phyloP scores from a whole-genome alignment of 1,140 invertebrate genomes.

The Atopsyche davidsoni region DNA sequence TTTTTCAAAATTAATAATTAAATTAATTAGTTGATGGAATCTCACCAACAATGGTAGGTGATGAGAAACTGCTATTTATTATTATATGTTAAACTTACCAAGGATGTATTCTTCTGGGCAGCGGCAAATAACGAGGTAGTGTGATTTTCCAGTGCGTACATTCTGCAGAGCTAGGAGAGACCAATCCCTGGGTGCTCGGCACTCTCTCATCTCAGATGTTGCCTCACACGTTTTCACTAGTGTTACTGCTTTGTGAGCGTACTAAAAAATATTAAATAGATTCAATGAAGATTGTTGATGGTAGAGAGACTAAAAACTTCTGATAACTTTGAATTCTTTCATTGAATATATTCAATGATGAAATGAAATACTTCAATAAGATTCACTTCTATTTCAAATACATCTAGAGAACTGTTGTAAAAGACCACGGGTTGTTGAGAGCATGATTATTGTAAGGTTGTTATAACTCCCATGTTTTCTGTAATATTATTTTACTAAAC shows the following conservation, averaged over 20 bases:
- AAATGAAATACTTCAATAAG: too few species aligned
- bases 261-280: slow-evolving; percentile 35
- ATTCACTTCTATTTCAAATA: too few species aligned
- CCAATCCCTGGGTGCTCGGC: slow-evolving; percentile 83
- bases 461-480: too few species aligned
- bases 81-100: slow-evolving; percentile 53
- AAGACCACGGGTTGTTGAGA: too few species aligned
- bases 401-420: too few species aligned
- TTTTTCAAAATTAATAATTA: slow-evolving; percentile 4
- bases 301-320: not conserved
- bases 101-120: slow-evolving; percentile 79
- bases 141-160: slow-evolving; percentile 85
- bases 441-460: too few species aligned
- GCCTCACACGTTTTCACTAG: slow-evolving; percentile 90
- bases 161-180: slow-evolving; percentile 86
- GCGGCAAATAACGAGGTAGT: slow-evolving; percentile 88
- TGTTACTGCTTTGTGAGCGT: slow-evolving; percentile 68
- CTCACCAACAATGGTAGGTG: too few species aligned
- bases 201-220: slow-evolving; percentile 81
- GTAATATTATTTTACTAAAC: too few species aligned
- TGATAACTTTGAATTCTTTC: too few species aligned
- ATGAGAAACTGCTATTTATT: too few species aligned
- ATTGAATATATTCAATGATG: too few species aligned
- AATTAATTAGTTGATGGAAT: too few species aligned
- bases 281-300: slow-evolving; percentile 2